A percentile compares a stretch with the other conserved stretches of the same genome.
Conservation (phyloP, 1,140 invertebrate genomes). For the Pentalonia nigronervosa region DNA sequence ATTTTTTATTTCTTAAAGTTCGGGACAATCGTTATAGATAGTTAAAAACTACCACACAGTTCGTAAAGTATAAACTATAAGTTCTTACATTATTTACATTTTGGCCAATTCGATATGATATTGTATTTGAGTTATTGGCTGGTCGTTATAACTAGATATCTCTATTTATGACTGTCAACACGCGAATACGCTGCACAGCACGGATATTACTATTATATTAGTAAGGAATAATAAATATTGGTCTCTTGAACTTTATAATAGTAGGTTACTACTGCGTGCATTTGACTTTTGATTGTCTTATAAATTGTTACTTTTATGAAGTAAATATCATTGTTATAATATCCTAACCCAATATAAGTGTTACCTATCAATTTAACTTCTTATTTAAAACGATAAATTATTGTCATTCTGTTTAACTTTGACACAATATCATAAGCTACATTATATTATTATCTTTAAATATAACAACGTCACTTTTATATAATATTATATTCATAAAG, state of each 20-base stretch:
- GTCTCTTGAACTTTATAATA: not conserved
- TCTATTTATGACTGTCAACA: not conserved
- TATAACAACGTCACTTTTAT: not conserved
- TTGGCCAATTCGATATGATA: not conserved
- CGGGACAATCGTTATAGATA: not conserved
- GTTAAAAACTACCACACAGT: not conserved
- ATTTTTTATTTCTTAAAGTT: not conserved
- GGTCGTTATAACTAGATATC: not conserved
- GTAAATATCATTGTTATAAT: not conserved
- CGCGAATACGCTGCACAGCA: not conserved
- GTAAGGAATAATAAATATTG: not conserved
- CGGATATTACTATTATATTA: not conserved
- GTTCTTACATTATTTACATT: conserved; percentile 5
- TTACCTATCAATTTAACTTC: not conserved
- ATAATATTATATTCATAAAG: not conserved
- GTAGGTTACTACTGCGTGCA: not conserved
- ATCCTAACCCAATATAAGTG: no score
- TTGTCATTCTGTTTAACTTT: not conserved
- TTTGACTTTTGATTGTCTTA: conserved; percentile 8
- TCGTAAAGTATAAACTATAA: not conserved
- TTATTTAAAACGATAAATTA: no score
- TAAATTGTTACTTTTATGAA: not conserved
- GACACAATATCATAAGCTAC: not conserved
- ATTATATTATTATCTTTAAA: not conserved
- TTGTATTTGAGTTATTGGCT: not conserved